Conservation (phyloP, 35 echinoderm and acorn worm species). For the Diadema setosum region DNA sequence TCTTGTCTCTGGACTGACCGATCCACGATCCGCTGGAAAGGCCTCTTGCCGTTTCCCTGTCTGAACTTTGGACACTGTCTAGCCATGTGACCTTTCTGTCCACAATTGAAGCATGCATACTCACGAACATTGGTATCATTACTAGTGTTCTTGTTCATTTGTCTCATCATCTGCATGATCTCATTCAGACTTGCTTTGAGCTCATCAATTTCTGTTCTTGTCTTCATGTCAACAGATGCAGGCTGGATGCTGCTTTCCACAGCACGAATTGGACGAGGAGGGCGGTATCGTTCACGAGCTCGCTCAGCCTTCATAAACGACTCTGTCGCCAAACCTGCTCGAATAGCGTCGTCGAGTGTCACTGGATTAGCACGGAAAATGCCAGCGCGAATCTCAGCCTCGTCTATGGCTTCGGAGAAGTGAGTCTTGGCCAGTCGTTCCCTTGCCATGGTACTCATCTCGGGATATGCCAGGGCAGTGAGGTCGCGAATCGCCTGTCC, state of each 20-base stretch:
- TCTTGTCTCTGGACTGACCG: neutral
- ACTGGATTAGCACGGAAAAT: neutral
- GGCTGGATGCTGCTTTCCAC: neutral
- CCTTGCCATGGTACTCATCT: neutral
- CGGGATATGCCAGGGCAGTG: constrained; percentile 9
- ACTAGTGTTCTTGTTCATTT: too few relatives aligned
- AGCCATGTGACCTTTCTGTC: neutral
- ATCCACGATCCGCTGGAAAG: neutral
- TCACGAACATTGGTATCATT: too few relatives aligned
- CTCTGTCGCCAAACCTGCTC: neutral
- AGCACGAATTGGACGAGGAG: neutral
- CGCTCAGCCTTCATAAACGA: neutral
- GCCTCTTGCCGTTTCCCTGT: constrained; percentile 13
- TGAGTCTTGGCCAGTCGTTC: constrained; percentile 26
- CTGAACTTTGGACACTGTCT: neutral
- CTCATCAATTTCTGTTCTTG: neutral
- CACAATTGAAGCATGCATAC: neutral
- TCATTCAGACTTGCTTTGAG: neutral
- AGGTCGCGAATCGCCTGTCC: constrained; percentile 26
- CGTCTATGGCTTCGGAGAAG: constrained; percentile 29
- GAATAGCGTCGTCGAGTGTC: constrained; percentile 19
- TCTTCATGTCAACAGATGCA: neutral
- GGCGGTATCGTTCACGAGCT: neutral
- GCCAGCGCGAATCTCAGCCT: constrained; percentile 11
- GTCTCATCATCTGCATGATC: too few relatives aligned